Conservation (phyloP, 1,140 invertebrate species). For the Drusus annulatus region DNA sequence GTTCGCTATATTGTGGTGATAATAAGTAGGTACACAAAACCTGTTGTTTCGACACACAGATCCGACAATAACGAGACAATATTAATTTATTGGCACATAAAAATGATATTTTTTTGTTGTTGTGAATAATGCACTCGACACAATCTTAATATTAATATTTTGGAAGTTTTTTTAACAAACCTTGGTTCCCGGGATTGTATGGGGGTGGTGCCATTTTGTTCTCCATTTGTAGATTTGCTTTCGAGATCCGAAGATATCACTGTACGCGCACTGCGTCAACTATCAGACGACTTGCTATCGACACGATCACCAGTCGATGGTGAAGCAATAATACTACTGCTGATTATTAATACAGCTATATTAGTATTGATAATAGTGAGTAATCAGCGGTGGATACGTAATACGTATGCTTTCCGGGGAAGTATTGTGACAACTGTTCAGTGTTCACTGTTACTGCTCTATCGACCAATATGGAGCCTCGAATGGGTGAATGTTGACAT, state of each 20-base stretch:
- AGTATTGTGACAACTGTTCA: not conserved
- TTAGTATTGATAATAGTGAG: not conserved
- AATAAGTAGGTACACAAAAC: no score
- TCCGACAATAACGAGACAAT: no score
- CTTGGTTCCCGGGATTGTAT: not conserved
- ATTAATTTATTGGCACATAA: no score
- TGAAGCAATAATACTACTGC: no score
- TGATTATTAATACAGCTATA: no score
- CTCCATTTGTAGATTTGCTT: slow-evolving; percentile 17
- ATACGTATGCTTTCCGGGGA: not conserved
- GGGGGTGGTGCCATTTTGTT: slow-evolving; percentile 35
- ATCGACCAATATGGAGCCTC: not conserved
- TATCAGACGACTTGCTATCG: not conserved
- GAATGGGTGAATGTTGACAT: not conserved
- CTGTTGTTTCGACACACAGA: no score
- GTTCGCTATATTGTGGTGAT: no score
- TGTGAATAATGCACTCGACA: not conserved
- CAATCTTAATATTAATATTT: not conserved
- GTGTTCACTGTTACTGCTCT: no score
- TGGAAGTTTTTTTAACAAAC: not conserved
- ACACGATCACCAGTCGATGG: no score
- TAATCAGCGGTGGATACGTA: not conserved
- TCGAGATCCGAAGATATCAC: not conserved
- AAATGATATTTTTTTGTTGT: no score
- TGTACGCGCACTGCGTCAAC: not conserved